A percentile compares a stretch with the other conserved stretches of the same genome.
phyloP scores from a whole-genome alignment of 2,797 vertebrate genomes.

The Hybognathus amarus region DNA sequence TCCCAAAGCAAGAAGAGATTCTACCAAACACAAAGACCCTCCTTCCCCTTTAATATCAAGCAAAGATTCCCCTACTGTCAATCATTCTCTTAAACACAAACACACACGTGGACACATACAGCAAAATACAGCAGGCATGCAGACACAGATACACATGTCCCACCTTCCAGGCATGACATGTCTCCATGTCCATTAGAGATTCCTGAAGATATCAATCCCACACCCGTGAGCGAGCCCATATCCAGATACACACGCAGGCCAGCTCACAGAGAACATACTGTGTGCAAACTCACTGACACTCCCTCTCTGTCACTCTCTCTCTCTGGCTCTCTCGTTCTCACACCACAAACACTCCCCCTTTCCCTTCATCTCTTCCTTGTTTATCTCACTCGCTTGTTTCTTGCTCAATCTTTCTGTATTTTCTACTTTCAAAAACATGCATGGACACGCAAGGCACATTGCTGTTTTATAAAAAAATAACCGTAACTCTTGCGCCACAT shows the following conservation, averaged over 20 bases:
- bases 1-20: slow-evolving; percentile 2
- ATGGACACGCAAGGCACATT: slow-evolving; percentile 4
- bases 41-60: background rate
- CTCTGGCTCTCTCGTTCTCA: slow-evolving; percentile 45
- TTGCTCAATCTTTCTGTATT: slow-evolving; percentile 6
- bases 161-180: slow-evolving; percentile 97
- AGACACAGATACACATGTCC: slow-evolving; percentile 37
- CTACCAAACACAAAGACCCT: slow-evolving; percentile 1
- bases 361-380: background rate
- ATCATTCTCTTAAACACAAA: slow-evolving; percentile 13
- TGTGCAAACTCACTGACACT: slow-evolving; percentile 60
- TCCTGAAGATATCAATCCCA: slow-evolving; percentile 21
- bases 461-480: background rate
- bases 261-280: slow-evolving; percentile 36
- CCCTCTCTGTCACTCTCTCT: slow-evolving; percentile 52
- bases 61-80: background rate
- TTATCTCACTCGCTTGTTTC: background rate
- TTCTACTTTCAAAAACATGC: slow-evolving; percentile 21
- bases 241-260: slow-evolving; percentile 46
- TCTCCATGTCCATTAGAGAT: slow-evolving; percentile 59
- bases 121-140: background rate
- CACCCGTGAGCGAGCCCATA: slow-evolving; percentile 51
- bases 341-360: slow-evolving; percentile 38
- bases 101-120: background rate
- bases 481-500: background rate